These are phyloP conservation scores for Saguinus midas DNA, from an alignment of 2,113 vertebrate genomes.

Conservation along the genomic window DNA sequence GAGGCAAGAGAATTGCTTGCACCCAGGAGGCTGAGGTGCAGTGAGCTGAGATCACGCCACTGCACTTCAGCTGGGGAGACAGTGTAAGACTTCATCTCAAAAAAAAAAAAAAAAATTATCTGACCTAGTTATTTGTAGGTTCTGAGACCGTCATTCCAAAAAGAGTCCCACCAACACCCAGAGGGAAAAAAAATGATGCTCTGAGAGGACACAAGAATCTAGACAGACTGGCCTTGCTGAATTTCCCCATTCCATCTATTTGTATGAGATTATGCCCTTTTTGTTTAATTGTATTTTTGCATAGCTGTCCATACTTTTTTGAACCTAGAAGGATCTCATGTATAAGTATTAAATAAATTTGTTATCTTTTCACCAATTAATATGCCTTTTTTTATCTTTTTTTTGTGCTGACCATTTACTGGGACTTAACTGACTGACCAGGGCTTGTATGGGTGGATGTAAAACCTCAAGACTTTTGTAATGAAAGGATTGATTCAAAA, in stretches of 20 bases:
- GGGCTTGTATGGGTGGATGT: background rate
- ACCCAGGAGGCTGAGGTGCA: too few relatives aligned
- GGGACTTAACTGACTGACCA: background rate
- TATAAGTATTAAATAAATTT: background rate
- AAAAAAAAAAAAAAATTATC: too few relatives aligned
- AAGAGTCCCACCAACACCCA: too few relatives aligned
- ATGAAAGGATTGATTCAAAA: conserved; percentile 59
- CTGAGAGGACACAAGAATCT: too few relatives aligned
- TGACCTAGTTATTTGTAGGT: too few relatives aligned
- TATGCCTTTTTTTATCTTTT: background rate
- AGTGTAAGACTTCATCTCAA: too few relatives aligned
- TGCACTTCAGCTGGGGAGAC: too few relatives aligned
- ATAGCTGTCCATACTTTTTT: background rate
- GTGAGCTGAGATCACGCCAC: too few relatives aligned
- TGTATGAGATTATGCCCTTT: background rate
- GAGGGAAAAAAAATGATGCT: too few relatives aligned
- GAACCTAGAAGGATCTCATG: background rate
- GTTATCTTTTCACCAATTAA: background rate
- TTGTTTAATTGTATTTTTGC: background rate
- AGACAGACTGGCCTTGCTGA: background rate
- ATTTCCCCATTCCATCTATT: background rate
- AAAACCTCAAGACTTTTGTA: conserved; percentile 37
- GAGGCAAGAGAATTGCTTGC: too few relatives aligned
- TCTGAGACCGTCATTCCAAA: too few relatives aligned
- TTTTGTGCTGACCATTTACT: conserved; percentile 40